Conservation (phyloP, 2,888 invertebrate species). For the Cheilosia vulpina region DNA sequence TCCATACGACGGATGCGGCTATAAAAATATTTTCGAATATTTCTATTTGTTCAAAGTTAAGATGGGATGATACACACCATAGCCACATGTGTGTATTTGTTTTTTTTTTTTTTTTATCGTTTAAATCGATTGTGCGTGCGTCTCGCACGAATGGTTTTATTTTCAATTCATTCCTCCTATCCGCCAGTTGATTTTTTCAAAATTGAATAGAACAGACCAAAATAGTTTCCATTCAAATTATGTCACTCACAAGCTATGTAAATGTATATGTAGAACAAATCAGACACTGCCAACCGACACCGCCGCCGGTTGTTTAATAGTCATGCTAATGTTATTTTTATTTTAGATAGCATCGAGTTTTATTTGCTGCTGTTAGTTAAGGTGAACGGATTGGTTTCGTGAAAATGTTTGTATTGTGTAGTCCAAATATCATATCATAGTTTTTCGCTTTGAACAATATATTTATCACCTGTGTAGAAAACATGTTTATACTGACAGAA, state of each 20-base stretch:
- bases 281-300: neutral
- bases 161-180: constrained; percentile 21
- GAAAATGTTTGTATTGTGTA: too few species aligned
- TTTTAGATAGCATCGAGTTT: neutral
- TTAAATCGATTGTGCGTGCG: neutral
- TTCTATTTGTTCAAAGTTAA: constrained; percentile 31
- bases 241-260: constrained; percentile 31
- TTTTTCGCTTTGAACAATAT: too few species aligned
- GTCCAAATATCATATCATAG: too few species aligned
- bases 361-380: neutral
- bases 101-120: neutral
- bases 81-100: neutral
- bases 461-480: too few species aligned
- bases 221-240: constrained; percentile 57
- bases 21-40: constrained; percentile 27
- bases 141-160: constrained; percentile 45
- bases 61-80: neutral
- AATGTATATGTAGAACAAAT: constrained; percentile 14
- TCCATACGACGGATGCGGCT: constrained; percentile 12
- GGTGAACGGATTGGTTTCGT: too few species aligned
- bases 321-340: neutral
- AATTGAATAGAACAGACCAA: constrained; percentile 16
- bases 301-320: constrained; percentile 6
- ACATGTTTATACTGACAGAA: too few species aligned
- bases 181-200: constrained; percentile 17